Percentiles rank a stretch among this genome's conserved stretches.
phyloP scores from a whole-genome alignment of 2,113 vertebrate genomes.

The Spea bombifrons region DNA sequence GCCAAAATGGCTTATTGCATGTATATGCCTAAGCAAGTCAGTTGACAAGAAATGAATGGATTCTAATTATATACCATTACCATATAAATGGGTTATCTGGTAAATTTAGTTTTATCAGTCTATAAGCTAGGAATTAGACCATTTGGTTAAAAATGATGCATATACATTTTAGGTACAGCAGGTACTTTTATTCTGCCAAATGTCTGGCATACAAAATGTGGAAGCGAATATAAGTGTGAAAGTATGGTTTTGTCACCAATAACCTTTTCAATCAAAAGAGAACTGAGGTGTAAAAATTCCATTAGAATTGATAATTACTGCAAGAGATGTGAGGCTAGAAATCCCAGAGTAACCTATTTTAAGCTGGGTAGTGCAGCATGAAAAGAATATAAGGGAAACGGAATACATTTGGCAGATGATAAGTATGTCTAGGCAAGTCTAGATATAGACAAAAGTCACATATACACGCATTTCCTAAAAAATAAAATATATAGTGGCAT shows the following conservation, averaged over 20 bases:
- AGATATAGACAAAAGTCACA: background rate
- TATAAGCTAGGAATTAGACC: too few relatives aligned
- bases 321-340: conserved; percentile 37
- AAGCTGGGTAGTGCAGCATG: conserved; percentile 34
- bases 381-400: conserved; percentile 25
- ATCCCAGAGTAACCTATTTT: conserved; percentile 39
- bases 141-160: too few relatives aligned
- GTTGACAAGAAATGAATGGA: too few relatives aligned
- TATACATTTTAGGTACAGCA: too few relatives aligned
- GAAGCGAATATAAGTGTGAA: background rate
- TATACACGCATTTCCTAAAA: too few relatives aligned
- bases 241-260: conserved; percentile 40
- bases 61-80: too few relatives aligned
- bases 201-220: conserved; percentile 17
- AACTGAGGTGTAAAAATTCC: conserved; percentile 49
- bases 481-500: too few relatives aligned
- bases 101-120: too few relatives aligned
- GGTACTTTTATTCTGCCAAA: background rate
- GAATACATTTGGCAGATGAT: conserved; percentile 28
- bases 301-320: conserved; percentile 49
- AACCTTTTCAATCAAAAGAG: conserved; percentile 50
- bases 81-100: too few relatives aligned
- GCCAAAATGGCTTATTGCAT: too few relatives aligned
- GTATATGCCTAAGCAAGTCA: too few relatives aligned
- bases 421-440: conserved; percentile 15